Evolutionary conservation across 92 coral and sea anemone species (phyloP).

Genomic region (Bergia sp.): DNA sequence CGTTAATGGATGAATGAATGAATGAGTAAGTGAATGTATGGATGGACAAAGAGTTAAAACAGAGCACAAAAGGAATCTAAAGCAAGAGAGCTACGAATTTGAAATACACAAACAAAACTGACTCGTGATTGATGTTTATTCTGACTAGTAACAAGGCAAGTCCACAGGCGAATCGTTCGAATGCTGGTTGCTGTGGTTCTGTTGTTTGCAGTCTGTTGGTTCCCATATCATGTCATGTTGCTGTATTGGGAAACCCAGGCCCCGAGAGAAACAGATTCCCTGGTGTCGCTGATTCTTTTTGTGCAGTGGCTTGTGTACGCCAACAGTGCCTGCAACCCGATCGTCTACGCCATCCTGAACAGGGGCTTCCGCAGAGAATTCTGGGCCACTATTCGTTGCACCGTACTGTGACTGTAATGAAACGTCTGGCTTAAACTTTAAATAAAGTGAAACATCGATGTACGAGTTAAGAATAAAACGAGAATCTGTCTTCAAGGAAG

Average conservation of each 20-base stretch:
- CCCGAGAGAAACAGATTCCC: slow-evolving; percentile 45
- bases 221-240: slow-evolving; percentile 59
- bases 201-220: slow-evolving; percentile 63
- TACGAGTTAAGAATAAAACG: background rate
- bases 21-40: too few species aligned
- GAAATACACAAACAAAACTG: background rate
- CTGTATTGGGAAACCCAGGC: slow-evolving; percentile 54
- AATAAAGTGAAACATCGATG: background rate
- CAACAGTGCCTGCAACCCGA: slow-evolving; percentile 66
- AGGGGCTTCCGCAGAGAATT: slow-evolving; percentile 57
- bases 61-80: background rate
- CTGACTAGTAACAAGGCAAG: slow-evolving; percentile 48
- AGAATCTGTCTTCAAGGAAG: background rate
- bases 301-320: slow-evolving; percentile 69
- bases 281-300: slow-evolving; percentile 46
- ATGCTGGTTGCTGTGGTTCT: slow-evolving; percentile 63
- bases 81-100: too few species aligned
- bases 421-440: too few species aligned
- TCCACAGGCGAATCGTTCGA: slow-evolving; percentile 56
- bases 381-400: slow-evolving; percentile 41
- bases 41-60: background rate
- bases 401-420: background rate
- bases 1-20: background rate
- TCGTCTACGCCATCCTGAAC: slow-evolving; percentile 59
- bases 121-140: background rate